Evolutionary conservation across 2,888 invertebrate species (phyloP).

Genomic region (Spisula solida): DNA sequence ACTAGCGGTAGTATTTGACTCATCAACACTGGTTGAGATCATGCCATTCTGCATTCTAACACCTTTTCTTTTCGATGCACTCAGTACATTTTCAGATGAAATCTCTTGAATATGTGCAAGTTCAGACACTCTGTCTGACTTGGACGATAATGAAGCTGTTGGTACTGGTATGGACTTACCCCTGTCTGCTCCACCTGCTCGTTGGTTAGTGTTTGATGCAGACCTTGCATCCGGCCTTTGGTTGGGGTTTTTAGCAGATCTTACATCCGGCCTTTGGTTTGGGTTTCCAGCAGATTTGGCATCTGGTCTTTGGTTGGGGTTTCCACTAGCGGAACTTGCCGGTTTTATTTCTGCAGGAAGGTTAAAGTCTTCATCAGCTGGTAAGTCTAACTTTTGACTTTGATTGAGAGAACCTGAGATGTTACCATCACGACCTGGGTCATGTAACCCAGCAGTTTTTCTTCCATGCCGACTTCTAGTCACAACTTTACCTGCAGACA

Average conservation of each 20-base stretch:
- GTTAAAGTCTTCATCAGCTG: background rate
- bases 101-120: background rate
- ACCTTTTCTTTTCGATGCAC: conserved; percentile 31
- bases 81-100: background rate
- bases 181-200: no score
- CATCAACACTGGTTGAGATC: conserved; percentile 53
- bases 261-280: no score
- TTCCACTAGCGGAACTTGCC: background rate
- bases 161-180: no score
- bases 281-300: background rate
- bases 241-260: no score
- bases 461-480: background rate
- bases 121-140: background rate
- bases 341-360: background rate
- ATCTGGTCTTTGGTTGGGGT: background rate
- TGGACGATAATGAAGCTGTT: background rate
- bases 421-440: background rate
- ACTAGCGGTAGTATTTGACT: background rate
- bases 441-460: background rate
- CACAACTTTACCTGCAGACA: background rate
- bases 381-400: conserved; percentile 10
- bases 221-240: no score
- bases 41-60: conserved; percentile 61
- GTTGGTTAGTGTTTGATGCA: no score
- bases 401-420: background rate